These are phyloP conservation scores for Endotricha flammealis DNA, from an alignment of 2,888 invertebrate species.

Conservation along the genomic window DNA sequence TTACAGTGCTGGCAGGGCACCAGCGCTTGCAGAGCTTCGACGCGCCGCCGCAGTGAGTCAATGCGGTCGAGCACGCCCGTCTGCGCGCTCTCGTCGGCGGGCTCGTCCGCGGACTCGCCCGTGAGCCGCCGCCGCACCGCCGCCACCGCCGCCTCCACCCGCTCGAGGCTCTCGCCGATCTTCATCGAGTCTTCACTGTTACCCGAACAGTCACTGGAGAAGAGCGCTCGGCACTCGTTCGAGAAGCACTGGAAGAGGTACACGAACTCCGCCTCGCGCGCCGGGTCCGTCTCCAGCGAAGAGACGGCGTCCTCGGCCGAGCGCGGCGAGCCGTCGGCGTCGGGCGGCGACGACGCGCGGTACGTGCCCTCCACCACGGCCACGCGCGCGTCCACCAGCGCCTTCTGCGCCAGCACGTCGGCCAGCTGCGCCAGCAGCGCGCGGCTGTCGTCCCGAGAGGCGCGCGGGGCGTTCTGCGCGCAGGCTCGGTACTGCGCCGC, in stretches of 20 bases:
- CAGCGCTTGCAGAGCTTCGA: conserved; percentile 69
- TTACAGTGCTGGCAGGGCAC: conserved; percentile 73
- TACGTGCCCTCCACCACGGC: conserved; percentile 81
- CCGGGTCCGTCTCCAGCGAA: conserved; percentile 76
- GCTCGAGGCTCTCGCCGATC: conserved; percentile 74
- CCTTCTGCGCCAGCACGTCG: conserved; percentile 43
- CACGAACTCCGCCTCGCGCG: conserved; percentile 82
- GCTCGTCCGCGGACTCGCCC: conserved; percentile 25
- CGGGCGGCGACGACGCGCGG: conserved; percentile 41
- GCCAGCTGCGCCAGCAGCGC: conserved; percentile 38
- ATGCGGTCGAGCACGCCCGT: conserved; percentile 46
- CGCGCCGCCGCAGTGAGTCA: conserved; percentile 65
- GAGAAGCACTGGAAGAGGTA: conserved; percentile 82
- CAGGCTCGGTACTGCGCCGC: conserved; percentile 82
- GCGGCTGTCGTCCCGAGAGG: conserved; percentile 57
- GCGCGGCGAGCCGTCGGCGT: conserved; percentile 25
- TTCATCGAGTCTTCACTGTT: conserved; percentile 77
- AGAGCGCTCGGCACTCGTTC: conserved; percentile 79
- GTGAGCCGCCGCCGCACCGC: conserved; percentile 56
- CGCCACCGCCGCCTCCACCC: conserved; percentile 66
- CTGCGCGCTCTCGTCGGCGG: conserved; percentile 12
- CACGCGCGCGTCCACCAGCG: conserved; percentile 85
- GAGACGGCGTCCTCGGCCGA: conserved; percentile 56
- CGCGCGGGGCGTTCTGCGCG: conserved; percentile 80
- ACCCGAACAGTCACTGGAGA: conserved; percentile 77